A percentile compares a stretch with the other conserved stretches of the same genome.
Evolutionary conservation across 2,113 vertebrate genomes (phyloP).

Genomic region (Seriola rivoliana): DNA sequence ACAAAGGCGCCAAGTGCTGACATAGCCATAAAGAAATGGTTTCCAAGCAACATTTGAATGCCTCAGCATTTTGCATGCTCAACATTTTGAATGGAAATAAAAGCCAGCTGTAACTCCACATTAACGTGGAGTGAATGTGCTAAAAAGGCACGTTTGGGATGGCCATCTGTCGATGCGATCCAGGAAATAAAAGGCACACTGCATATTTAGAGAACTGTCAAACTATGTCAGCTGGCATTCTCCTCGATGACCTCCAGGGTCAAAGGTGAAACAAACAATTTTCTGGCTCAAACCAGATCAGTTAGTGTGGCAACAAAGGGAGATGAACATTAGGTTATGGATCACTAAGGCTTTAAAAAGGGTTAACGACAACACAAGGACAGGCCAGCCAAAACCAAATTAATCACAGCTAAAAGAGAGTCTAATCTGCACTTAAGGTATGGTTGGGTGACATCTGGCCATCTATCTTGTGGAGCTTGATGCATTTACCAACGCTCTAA

Average conservation of each 20-base stretch:
- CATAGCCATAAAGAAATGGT: constrained; percentile 16
- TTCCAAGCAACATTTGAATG: constrained; percentile 26
- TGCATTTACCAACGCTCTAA: neutral
- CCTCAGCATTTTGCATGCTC: neutral
- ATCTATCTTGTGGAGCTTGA: neutral
- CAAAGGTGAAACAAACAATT: constrained; percentile 44
- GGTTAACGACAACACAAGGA: constrained; percentile 32
- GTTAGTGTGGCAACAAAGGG: constrained; percentile 10
- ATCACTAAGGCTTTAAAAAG: constrained; percentile 29
- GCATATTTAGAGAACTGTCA: neutral
- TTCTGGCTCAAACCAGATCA: constrained; percentile 19
- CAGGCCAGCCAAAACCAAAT: constrained; percentile 19
- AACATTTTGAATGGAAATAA: constrained; percentile 32
- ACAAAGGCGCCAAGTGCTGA: constrained; percentile 24
- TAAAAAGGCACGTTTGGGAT: neutral
- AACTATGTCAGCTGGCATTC: neutral
- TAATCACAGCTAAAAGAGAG: constrained; percentile 22
- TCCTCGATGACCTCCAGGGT: constrained; percentile 20
- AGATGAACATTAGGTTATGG: neutral
- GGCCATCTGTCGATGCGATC: constrained; percentile 27
- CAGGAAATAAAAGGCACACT: neutral
- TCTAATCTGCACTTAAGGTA: constrained; percentile 14
- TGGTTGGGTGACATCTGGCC: constrained; percentile 30
- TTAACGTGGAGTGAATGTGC: neutral
- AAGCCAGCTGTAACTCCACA: constrained; percentile 22